These are phyloP conservation scores for Papilio xuthus DNA, from an alignment of 1,140 invertebrate species.

Conservation along the genomic window DNA sequence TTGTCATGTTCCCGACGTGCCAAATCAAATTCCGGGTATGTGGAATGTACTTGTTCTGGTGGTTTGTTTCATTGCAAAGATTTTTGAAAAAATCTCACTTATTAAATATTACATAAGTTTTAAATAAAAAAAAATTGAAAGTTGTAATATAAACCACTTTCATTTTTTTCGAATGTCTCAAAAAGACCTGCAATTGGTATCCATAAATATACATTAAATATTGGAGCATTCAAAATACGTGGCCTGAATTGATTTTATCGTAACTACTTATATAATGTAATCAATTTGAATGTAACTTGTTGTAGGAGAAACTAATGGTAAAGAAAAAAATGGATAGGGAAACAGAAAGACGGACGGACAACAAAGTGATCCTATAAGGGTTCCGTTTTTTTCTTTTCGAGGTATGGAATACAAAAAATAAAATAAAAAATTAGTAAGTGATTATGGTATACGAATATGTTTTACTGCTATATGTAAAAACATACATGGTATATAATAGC, in stretches of 20 bases:
- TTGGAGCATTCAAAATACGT: neutral
- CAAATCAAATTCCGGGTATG: too few species aligned
- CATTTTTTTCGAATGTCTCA: neutral
- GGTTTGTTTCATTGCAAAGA: neutral
- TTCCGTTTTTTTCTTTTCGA: too few species aligned
- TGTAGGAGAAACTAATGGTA: too few species aligned
- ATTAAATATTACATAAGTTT: neutral
- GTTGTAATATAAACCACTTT: neutral
- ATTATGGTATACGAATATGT: too few species aligned
- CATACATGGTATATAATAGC: neutral
- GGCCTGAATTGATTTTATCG: neutral
- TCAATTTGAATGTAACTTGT: neutral
- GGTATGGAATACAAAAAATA: too few species aligned
- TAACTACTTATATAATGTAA: neutral
- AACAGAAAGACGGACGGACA: too few species aligned
- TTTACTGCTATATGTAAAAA: neutral
- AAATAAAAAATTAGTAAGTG: too few species aligned
- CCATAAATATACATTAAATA: neutral
- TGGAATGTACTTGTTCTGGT: too few species aligned
- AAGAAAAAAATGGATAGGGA: too few species aligned
- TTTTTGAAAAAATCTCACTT: neutral
- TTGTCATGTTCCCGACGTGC: too few species aligned
- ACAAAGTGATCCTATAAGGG: too few species aligned
- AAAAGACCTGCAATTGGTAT: neutral
- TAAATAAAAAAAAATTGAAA: neutral